Evolutionary conservation across 2,888 invertebrate genomes (phyloP).

Genomic region (Xestia rhomboidea): DNA sequence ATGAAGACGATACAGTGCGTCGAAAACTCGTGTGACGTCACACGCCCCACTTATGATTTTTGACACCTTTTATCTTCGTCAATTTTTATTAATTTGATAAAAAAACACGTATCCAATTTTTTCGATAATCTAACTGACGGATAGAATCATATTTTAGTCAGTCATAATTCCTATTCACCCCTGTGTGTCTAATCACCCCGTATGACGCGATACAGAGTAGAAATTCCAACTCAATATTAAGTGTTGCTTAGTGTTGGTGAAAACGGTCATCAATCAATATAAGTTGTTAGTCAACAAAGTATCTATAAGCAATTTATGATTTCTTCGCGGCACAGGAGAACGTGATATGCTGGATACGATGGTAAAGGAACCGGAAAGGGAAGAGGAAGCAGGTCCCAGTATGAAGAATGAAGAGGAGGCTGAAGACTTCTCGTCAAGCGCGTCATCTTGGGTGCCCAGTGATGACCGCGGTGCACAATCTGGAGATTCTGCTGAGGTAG

Average conservation of each 20-base stretch:
- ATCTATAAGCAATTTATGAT: not conserved
- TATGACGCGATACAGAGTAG: not conserved
- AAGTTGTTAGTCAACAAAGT: not conserved
- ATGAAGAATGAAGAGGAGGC: conserved; percentile 71
- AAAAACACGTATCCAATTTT: no score
- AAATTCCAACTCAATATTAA: not conserved
- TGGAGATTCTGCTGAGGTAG: conserved; percentile 73
- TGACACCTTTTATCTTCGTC: no score
- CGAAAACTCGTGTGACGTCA: no score
- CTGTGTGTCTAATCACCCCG: not conserved
- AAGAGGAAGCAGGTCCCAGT: conserved; percentile 68
- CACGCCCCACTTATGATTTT: no score
- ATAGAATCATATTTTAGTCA: no score
- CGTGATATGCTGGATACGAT: conserved; percentile 67
- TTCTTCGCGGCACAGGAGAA: conserved; percentile 61
- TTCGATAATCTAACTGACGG: no score
- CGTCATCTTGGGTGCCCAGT: conserved; percentile 83
- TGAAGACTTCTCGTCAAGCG: conserved; percentile 80
- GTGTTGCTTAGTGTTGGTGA: not conserved
- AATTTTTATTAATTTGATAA: no score
- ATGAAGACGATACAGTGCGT: no score
- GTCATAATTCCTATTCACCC: no score
- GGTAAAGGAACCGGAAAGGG: conserved; percentile 48
- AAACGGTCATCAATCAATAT: not conserved
- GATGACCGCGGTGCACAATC: conserved; percentile 74